Evolutionary conservation across 2,797 vertebrate species (phyloP).

Genomic region (Sebastes hopkinsi): DNA sequence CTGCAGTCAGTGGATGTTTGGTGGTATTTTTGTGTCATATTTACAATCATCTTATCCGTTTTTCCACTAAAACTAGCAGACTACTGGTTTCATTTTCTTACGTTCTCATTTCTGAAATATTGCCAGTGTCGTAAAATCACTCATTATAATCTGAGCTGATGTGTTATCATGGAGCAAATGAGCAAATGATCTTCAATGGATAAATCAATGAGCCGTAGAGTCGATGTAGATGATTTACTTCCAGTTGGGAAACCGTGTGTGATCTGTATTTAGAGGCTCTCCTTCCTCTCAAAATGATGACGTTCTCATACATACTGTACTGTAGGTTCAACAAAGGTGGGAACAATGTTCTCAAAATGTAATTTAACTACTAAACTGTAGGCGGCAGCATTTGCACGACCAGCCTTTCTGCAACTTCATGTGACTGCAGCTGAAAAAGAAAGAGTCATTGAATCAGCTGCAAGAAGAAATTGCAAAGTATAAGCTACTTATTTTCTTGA

Average conservation of each 20-base stretch:
- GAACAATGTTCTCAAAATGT: not conserved
- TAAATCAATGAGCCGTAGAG: not conserved
- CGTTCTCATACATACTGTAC: not conserved
- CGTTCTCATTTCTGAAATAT: not conserved
- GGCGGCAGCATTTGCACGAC: not conserved
- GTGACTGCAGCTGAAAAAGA: not conserved
- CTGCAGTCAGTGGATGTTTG: not conserved
- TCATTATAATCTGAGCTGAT: not conserved
- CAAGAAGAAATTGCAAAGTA: not conserved
- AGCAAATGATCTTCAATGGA: not conserved
- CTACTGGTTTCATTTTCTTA: not conserved
- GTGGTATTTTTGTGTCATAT: not conserved
- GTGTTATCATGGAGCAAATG: not conserved
- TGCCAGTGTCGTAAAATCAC: not conserved
- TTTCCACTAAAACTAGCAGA: not conserved
- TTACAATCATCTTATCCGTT: fast-evolving
- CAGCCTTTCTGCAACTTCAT: not conserved
- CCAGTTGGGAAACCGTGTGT: not conserved
- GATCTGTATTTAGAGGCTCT: not conserved
- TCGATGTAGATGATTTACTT: not conserved
- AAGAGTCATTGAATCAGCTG: not conserved
- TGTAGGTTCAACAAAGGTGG: not conserved
- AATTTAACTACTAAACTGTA: not conserved
- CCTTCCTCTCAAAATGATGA: not conserved
- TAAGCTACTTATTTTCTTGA: not conserved